Evolutionary conservation across 2,797 vertebrate genomes (phyloP).

Genomic region (Artibeus jamaicensis): DNA sequence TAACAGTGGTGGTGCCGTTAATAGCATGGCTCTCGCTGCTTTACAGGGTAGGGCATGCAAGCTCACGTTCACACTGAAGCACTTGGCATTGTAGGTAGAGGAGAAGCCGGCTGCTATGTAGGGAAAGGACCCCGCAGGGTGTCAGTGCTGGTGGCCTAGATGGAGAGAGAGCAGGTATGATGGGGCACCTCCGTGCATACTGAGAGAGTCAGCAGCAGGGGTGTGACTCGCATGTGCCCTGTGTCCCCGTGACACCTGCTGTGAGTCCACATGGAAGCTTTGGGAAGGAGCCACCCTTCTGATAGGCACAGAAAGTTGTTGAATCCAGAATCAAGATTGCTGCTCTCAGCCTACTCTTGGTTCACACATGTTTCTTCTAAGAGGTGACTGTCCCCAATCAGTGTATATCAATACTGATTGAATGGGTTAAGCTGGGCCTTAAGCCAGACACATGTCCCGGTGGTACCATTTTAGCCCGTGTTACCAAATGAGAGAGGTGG

Average conservation of each 20-base stretch:
- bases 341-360: background rate
- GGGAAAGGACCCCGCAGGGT: background rate
- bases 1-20: too few relatives aligned
- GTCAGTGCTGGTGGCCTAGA: background rate
- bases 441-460: too few relatives aligned
- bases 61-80: background rate
- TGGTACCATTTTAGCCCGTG: background rate
- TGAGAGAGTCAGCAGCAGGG: background rate
- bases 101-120: background rate
- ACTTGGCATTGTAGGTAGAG: background rate
- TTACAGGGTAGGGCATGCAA: background rate
- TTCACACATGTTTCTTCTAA: background rate
- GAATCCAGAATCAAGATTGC: background rate
- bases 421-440: background rate
- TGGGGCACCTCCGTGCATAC: too few relatives aligned
- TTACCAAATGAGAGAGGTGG: background rate
- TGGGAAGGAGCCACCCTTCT: background rate
- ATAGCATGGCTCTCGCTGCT: background rate
- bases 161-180: background rate
- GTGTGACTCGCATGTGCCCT: background rate
- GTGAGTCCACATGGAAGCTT: background rate
- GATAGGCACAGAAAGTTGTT: background rate
- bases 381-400: background rate
- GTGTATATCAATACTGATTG: background rate
- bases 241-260: background rate